Evolutionary conservation across 2,113 vertebrate genomes (phyloP).

Genomic region (Siniperca chuatsi): DNA sequence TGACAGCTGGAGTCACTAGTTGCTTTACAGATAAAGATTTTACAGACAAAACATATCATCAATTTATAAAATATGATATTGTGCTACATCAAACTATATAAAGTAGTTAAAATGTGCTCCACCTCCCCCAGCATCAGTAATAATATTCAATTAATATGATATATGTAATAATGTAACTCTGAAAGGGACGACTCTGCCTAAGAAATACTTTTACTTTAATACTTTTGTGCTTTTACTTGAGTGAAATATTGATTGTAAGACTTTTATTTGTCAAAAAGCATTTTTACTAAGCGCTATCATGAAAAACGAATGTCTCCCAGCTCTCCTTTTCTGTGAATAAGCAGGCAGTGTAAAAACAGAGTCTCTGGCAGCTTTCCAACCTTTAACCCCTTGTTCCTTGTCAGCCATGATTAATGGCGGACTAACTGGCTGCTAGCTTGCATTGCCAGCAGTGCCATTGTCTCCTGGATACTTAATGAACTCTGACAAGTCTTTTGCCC

Average conservation of each 20-base stretch:
- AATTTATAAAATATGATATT: too few species aligned
- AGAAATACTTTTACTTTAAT: background rate
- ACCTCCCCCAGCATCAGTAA: background rate
- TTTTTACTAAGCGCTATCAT: background rate
- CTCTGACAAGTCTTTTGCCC: constrained; percentile 59
- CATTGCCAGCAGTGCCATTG: constrained; percentile 58
- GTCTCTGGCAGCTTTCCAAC: constrained; percentile 64
- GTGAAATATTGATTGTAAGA: background rate
- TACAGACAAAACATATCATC: too few species aligned
- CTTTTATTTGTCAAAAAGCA: background rate
- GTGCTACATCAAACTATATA: background rate
- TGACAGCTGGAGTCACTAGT: too few species aligned
- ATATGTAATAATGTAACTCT: background rate
- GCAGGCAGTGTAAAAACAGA: constrained; percentile 47
- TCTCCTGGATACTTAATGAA: constrained; percentile 70
- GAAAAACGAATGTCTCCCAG: constrained; percentile 7
- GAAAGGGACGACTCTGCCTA: background rate
- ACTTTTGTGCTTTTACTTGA: background rate
- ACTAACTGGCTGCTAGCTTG: constrained; percentile 65
- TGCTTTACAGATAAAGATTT: too few species aligned
- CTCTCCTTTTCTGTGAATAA: constrained; percentile 12
- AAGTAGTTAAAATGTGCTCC: background rate
- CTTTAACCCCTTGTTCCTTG: constrained; percentile 68
- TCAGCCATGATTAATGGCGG: constrained; percentile 79
- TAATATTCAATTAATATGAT: background rate